Evolutionary conservation across 37 sponge, comb jelly and placozoan genomes (phyloP), one percentile per base, ranked within the genome.

Genomic region (Hexactinellida sp.): DNA sequence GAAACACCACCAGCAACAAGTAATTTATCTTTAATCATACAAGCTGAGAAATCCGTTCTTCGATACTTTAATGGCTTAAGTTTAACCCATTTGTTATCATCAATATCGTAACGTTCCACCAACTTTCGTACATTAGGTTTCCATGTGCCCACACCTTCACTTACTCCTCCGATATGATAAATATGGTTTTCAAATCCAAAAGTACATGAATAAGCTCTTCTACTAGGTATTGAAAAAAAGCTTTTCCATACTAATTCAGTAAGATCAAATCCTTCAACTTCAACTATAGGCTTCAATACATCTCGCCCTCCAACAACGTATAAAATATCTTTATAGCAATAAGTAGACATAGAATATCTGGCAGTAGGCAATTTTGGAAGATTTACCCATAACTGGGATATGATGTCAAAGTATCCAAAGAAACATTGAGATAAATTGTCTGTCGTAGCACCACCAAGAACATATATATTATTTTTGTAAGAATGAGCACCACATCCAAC

Each of bases 111-210:
- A 32, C 76, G 25, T 63, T 63, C 76, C 5, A 23, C 25, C 34
- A 63, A 28, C 34, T 63, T 63, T 28, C 76, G 21, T 5, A 63
- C 76, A 63, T 63, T 63, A 28, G 76, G 76, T 28, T 63, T 63
- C 76, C 76, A 63, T 21, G 76, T 63, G 3, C 76, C 76, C 3
- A 63, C 76, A 32, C 76, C 76, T 63, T 63, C 76, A 63, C 76
- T 63, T 28, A 63, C 76, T 3, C 76, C 76, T 21, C 76, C 76
- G 13, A 63, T n/a, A 63, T 63, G 76, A n/a, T 63, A 63, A 32
- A 63, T 63, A 63, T 63, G 13, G 3, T 63, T 10, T 7, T 63
- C 34, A 63, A 32, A 63, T 32, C 76, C 76, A 23, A 63, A n/a
- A n/a, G 76, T 63, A 28, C 76, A 63, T 5, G 76, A 10, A 63